phyloP scores from a whole-genome alignment of 2,888 invertebrate species.

The Hirudinaria manillensis region DNA sequence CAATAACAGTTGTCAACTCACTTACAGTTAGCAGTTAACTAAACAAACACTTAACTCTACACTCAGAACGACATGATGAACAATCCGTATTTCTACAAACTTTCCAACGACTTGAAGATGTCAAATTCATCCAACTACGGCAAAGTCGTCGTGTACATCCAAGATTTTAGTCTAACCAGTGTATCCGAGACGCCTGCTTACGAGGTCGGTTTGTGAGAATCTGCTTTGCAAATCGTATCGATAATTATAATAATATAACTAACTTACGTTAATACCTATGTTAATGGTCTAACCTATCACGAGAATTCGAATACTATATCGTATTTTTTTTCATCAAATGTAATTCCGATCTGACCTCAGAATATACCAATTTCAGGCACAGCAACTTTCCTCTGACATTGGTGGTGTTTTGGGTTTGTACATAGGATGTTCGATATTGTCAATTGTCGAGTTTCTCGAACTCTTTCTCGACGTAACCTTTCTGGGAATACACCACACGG shows the following conservation, averaged over 20 bases:
- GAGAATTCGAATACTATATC: no score
- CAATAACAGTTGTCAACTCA: no score
- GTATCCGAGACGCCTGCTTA: constrained; percentile 21
- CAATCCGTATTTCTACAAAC: neutral
- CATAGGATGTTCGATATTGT: neutral
- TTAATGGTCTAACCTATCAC: no score
- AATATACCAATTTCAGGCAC: neutral
- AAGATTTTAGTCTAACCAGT: constrained; percentile 20
- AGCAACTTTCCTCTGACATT: neutral
- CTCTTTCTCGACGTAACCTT: constrained; percentile 9
- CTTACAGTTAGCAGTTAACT: no score
- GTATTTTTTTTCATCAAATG: no score
- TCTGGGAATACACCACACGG: no score
- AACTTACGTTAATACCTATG: no score
- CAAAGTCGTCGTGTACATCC: constrained; percentile 21
- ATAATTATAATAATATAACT: no score
- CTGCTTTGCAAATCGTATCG: no score
- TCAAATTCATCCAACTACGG: constrained; percentile 5
- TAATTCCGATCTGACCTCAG: no score
- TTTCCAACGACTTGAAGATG: neutral
- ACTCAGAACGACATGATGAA: neutral
- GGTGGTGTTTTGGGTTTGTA: constrained; percentile 2
- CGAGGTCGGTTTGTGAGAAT: constrained; percentile 8
- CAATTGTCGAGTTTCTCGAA: neutral
- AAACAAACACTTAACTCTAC: no score